Evolutionary conservation across 2,113 vertebrate species (phyloP), one percentile per base, ranked within the genome.

Genomic region (Nothocercus julius): DNA sequence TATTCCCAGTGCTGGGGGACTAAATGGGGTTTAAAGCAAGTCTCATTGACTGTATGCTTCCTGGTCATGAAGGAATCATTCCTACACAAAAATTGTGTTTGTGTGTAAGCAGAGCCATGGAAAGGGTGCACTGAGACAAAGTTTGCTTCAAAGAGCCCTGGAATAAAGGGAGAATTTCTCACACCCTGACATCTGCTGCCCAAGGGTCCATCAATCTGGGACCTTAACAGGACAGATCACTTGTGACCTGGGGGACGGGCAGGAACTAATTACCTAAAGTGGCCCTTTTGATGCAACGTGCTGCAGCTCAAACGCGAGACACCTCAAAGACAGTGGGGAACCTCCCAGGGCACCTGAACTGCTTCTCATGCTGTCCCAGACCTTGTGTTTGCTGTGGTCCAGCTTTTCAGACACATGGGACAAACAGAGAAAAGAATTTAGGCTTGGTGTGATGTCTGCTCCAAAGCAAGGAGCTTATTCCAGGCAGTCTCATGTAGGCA

Each of bases 81-180:
- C 80, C 83, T 86, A 28, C 58, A 49, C 42, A 86, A 78, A 91
- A 85, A 90, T 20, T 4, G 4, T 62, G 51, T 74, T 83, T 87
- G 58, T 63, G 61, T 61, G 54, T 68, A 86, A 82, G 87, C 44
- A 79, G 74, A 82, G 66, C 72, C 79, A 62, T 87, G 81, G 77
- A 82, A 90, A 93, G 88, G 61, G 56, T 64, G 69, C 61, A 42
- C 59, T 96, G 89, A 82, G 92, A 75, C 84, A 89, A 75, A 82
- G 40, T 38, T 82, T 64, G 42, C 69, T 62, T 90, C 83, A 92
- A 84, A 94, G 66, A 36, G 54, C 2, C 0, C 2, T 58, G 88
- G 88, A 75, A 51, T 92, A 75, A 81, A 94, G 49, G 30, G 30
- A 88, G 88, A 51, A 1, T 84, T 88, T 82, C 83, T 92, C 73